Evolutionary conservation across 2,113 vertebrate genomes (phyloP).

Genomic region (Brachyistius frenatus): DNA sequence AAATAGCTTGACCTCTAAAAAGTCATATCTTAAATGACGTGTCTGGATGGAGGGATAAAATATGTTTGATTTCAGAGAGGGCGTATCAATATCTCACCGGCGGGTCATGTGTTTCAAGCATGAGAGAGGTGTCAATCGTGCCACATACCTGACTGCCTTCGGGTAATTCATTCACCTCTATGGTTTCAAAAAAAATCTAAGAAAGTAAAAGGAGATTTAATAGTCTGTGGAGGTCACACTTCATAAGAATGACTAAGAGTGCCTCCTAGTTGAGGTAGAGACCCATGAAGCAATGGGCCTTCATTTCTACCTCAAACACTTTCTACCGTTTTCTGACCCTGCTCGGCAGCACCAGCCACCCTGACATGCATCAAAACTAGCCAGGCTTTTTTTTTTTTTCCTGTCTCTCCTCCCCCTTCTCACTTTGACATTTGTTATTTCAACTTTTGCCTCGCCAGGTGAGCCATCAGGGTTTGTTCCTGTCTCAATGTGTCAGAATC

Average conservation of each 20-base stretch:
- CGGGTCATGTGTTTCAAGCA: constrained; percentile 61
- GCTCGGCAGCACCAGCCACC: constrained; percentile 48
- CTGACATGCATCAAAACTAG: constrained; percentile 73
- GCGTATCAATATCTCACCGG: constrained; percentile 73
- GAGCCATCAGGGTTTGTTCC: constrained; percentile 53
- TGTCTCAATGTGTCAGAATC: constrained; percentile 56
- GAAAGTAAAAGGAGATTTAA: constrained; percentile 73
- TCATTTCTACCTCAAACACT: constrained; percentile 78
- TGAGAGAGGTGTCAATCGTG: constrained; percentile 61
- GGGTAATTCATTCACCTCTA: constrained; percentile 74
- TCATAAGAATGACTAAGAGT: constrained; percentile 75
- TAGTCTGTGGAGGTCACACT: constrained; percentile 79
- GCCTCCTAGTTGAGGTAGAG: constrained; percentile 68
- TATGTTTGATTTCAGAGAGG: constrained; percentile 68
- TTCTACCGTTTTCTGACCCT: constrained; percentile 68
- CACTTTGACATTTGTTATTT: constrained; percentile 56
- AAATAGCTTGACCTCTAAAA: constrained; percentile 71
- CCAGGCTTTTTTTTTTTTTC: constrained; percentile 16
- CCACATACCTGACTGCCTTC: constrained; percentile 61
- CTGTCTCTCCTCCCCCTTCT: not conserved
- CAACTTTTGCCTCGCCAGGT: constrained; percentile 58
- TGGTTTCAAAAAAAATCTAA: constrained; percentile 68
- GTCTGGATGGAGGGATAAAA: constrained; percentile 65
- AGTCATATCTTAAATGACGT: constrained; percentile 56
- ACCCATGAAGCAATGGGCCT: constrained; percentile 72